A percentile compares a stretch with the other conserved stretches of the same genome.
Conservation (phyloP, 2,797 vertebrate species). For the Poecilia velifera region DNA sequence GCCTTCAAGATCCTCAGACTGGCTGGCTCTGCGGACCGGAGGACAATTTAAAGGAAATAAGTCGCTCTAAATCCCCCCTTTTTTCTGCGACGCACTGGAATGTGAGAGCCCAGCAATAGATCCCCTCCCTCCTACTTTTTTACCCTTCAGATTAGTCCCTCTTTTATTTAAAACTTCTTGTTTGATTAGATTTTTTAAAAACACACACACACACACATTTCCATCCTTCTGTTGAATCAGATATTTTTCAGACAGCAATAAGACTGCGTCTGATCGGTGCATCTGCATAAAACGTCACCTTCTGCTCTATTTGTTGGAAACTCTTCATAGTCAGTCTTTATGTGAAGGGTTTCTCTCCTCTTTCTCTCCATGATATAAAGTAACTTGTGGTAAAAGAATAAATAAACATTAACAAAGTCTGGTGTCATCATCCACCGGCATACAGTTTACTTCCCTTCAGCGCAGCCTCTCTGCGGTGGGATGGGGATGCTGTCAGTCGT, state of each 20-base stretch:
- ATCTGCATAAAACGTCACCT: not conserved
- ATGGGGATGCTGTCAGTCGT: constrained; percentile 90
- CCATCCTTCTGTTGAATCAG: constrained; percentile 1
- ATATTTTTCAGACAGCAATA: not conserved
- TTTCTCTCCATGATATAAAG: not conserved
- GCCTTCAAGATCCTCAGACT: constrained; percentile 51
- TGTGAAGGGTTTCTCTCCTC: not conserved
- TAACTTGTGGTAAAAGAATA: constrained; percentile 23
- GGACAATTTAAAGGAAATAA: constrained; percentile 81
- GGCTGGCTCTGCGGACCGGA: constrained; percentile 68
- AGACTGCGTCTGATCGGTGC: not conserved
- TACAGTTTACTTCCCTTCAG: constrained; percentile 77
- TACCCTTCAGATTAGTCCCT: constrained; percentile 51
- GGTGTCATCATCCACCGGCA: constrained; percentile 38
- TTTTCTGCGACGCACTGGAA: constrained; percentile 70
- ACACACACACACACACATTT: constrained; percentile 39
- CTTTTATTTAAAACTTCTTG: not conserved
- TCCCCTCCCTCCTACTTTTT: constrained; percentile 23
- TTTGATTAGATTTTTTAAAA: not conserved
- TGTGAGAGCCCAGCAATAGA: constrained; percentile 61
- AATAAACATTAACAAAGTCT: constrained; percentile 36
- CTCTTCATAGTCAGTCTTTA: not conserved
- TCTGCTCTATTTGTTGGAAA: not conserved
- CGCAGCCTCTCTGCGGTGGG: constrained; percentile 81
- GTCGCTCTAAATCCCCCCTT: constrained; percentile 74